Conservation (phyloP, 2,797 vertebrate species). For the Poecilia picta region DNA sequence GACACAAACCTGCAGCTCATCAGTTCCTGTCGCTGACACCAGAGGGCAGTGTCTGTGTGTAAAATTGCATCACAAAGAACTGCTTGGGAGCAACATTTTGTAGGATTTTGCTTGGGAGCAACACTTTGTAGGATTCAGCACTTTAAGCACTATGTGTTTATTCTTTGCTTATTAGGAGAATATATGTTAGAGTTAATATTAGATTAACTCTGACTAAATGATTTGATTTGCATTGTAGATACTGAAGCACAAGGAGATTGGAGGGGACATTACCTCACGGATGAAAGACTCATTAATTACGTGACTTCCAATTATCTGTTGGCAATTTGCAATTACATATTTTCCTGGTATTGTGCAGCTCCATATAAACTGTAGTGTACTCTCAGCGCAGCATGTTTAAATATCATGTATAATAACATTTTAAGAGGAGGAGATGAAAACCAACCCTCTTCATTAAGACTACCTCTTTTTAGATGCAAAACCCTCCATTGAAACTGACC, state of each 20-base stretch:
- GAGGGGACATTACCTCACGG: background rate
- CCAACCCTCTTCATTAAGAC: background rate
- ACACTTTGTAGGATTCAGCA: background rate
- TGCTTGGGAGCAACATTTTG: background rate
- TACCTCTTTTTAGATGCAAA: background rate
- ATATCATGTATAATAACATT: background rate
- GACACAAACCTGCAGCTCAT: background rate
- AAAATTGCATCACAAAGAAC: background rate
- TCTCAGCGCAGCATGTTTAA: background rate
- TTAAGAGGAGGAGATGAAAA: background rate
- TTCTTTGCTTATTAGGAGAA: background rate
- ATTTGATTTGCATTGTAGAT: background rate
- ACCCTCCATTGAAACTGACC: background rate
- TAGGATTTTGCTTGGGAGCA: background rate
- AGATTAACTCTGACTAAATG: background rate
- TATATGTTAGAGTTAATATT: background rate
- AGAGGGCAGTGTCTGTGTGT: conserved; percentile 37
- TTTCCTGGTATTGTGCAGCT: background rate
- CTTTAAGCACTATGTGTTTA: background rate
- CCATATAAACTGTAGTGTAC: background rate
- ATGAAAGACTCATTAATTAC: background rate
- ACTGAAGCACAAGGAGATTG: background rate
- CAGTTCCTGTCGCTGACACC: conserved; percentile 29
- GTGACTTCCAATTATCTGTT: background rate
- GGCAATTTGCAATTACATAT: background rate